These are phyloP conservation scores for Lethenteron camtschaticum DNA, from an alignment of 2,113 vertebrate genomes.

Conservation along the genomic window DNA sequence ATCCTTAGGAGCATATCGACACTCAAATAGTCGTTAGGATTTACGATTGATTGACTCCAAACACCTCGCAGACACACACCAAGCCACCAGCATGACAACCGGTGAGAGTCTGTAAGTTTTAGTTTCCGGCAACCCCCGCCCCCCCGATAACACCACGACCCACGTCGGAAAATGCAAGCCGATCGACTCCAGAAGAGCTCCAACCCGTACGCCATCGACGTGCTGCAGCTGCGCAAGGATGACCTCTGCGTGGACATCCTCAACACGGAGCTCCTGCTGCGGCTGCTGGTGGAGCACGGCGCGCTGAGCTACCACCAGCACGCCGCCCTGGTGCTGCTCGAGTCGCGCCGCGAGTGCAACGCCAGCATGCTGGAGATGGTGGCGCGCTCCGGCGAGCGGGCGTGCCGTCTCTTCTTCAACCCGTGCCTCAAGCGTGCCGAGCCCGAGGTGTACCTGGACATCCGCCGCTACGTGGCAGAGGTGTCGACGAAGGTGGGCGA, in stretches of 20 bases:
- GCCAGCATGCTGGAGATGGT: conserved; percentile 27
- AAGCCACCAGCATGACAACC: no score
- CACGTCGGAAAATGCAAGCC: no score
- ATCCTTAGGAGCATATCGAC: no score
- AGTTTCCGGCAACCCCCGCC: no score
- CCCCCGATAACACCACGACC: no score
- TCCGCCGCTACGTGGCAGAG: conserved; percentile 23
- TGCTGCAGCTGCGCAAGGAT: conserved; percentile 28
- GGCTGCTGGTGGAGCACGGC: conserved; percentile 25
- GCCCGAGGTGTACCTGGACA: conserved; percentile 28
- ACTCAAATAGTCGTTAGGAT: no score
- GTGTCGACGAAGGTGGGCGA: conserved; percentile 26
- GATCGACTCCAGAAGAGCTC: not conserved
- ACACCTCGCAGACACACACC: no score
- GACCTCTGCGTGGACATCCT: conserved; percentile 28
- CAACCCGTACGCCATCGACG: conserved; percentile 30
- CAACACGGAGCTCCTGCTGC: conserved; percentile 27
- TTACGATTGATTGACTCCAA: no score
- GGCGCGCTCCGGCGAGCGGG: conserved; percentile 35
- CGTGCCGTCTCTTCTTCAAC: conserved; percentile 40
- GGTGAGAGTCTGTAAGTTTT: no score
- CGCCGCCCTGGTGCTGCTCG: conserved; percentile 24
- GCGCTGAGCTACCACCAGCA: conserved; percentile 25
- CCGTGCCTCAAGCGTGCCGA: conserved; percentile 40
- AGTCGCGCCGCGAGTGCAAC: conserved; percentile 26